phyloP scores from a whole-genome alignment of 1,140 invertebrate species.

The Cydia fagiglandana region DNA sequence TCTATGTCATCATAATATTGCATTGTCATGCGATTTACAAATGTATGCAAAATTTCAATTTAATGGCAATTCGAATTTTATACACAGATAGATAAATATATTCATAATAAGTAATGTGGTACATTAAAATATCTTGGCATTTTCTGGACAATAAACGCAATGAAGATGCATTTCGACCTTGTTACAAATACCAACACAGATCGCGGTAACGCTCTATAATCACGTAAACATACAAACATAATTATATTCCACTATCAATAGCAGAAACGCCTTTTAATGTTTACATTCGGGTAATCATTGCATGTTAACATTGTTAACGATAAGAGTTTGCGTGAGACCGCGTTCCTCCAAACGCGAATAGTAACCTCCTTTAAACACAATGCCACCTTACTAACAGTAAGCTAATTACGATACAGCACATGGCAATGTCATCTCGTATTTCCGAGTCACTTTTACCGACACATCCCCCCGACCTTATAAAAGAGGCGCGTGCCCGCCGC shows the following conservation, averaged over 20 bases:
- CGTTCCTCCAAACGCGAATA: neutral
- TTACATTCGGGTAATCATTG: constrained; percentile 18
- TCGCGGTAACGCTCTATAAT: constrained; percentile 1
- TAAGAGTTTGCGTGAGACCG: constrained; percentile 23
- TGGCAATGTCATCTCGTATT: constrained; percentile 65
- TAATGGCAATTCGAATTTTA: no score
- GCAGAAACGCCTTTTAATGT: constrained; percentile 11
- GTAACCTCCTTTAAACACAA: constrained; percentile 29
- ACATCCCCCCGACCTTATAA: constrained; percentile 75
- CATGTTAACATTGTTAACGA: neutral
- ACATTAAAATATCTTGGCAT: constrained; percentile 2
- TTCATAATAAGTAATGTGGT: no score
- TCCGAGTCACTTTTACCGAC: constrained; percentile 67
- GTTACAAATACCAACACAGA: constrained; percentile 18
- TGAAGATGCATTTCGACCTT: constrained; percentile 24
- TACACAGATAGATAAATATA: no score
- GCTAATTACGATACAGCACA: constrained; percentile 33
- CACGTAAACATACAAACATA: constrained; percentile 5
- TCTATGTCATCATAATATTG: no score
- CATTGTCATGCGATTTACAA: no score
- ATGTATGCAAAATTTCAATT: no score
- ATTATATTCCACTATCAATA: constrained; percentile 14
- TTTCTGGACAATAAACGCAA: constrained; percentile 25
- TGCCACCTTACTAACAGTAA: constrained; percentile 17
- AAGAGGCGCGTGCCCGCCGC: constrained; percentile 57